A percentile compares a stretch with the other conserved stretches of the same genome.
Evolutionary conservation across 2,888 invertebrate genomes (phyloP).

Genomic region (Vanessa cardui): DNA sequence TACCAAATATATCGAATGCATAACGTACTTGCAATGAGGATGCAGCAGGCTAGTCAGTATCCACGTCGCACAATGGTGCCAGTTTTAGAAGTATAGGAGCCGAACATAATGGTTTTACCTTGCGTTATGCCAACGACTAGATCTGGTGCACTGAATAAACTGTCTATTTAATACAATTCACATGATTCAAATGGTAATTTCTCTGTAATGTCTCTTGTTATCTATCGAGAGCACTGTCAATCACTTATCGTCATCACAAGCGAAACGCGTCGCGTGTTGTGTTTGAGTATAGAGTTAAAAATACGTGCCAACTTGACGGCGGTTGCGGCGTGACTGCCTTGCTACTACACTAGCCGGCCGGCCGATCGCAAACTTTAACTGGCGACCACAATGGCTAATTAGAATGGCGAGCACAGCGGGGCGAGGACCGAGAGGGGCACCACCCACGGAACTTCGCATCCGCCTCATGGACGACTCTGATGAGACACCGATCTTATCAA

Average conservation of each 20-base stretch:
- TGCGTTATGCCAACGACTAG: slow-evolving; percentile 64
- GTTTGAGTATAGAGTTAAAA: slow-evolving; percentile 33
- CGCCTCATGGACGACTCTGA: slow-evolving; percentile 71
- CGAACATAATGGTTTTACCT: slow-evolving; percentile 77
- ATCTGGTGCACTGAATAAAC: slow-evolving; percentile 43
- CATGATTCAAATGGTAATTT: slow-evolving; percentile 56
- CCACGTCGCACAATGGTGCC: slow-evolving; percentile 56
- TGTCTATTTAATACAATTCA: slow-evolving; percentile 55
- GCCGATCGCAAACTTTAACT: slow-evolving; percentile 73
- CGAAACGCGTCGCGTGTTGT: slow-evolving; percentile 55
- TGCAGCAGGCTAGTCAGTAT: slow-evolving; percentile 39
- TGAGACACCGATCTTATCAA: slow-evolving; percentile 65
- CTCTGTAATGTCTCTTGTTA: slow-evolving; percentile 58
- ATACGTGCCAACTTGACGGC: slow-evolving; percentile 62
- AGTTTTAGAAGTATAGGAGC: slow-evolving; percentile 70
- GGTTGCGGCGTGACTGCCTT: slow-evolving; percentile 65
- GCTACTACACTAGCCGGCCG: slow-evolving; percentile 57
- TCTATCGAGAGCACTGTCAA: slow-evolving; percentile 66
- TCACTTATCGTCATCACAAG: slow-evolving; percentile 74
- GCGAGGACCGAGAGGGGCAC: slow-evolving; percentile 65
- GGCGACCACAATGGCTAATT: slow-evolving; percentile 80
- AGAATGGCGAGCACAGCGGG: slow-evolving; percentile 75
- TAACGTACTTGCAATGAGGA: slow-evolving; percentile 36
- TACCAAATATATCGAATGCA: slow-evolving; percentile 38
- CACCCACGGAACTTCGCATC: slow-evolving; percentile 80